Evolutionary conservation across 2,888 invertebrate species (phyloP).

Genomic region (Lasius fuliginosus): DNA sequence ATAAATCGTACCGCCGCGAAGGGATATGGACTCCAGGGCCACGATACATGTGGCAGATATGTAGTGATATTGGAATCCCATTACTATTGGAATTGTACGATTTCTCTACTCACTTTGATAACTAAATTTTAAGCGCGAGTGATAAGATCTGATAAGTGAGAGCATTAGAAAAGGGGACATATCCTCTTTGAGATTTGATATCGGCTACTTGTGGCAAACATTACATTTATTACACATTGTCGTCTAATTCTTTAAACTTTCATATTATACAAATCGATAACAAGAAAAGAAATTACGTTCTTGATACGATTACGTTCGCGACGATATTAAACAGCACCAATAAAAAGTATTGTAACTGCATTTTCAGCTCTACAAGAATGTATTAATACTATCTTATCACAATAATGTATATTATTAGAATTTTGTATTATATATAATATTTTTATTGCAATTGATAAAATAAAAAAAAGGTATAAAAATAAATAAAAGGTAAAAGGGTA

Average conservation of each 20-base stretch:
- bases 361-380: background rate
- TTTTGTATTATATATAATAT: background rate
- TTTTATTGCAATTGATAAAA: background rate
- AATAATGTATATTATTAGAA: background rate
- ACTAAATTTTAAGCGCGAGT: background rate
- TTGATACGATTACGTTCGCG: background rate
- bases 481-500: too few relatives aligned
- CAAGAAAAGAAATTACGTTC: background rate
- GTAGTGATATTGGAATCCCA: background rate
- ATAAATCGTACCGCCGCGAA: conserved; percentile 65
- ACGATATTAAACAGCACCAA: background rate
- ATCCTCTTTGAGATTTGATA: background rate
- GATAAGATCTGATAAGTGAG: conserved; percentile 17
- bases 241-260: background rate
- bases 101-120: conserved; percentile 23
- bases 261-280: background rate
- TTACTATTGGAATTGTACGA: background rate
- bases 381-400: background rate
- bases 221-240: background rate
- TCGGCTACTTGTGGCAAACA: background rate
- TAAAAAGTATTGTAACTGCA: background rate
- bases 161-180: background rate
- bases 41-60: conserved; percentile 6
- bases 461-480: too few relatives aligned
- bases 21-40: background rate